Conservation (phyloP, 2,797 vertebrate species). For the Ammospiza maritima region DNA sequence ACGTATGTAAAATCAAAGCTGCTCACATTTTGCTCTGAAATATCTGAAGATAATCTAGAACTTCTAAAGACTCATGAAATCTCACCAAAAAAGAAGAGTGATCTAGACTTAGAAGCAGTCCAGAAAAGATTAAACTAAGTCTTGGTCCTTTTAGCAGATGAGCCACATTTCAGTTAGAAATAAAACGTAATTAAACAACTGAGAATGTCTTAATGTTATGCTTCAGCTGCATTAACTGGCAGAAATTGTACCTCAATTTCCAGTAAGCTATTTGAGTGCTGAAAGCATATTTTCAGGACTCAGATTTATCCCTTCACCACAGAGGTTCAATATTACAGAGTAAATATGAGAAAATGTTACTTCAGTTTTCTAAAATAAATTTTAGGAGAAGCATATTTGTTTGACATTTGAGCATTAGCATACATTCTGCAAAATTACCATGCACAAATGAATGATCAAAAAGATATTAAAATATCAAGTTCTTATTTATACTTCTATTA, state of each 20-base stretch:
- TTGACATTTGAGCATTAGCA: background rate
- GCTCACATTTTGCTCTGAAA: background rate
- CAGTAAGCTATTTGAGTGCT: slow-evolving; percentile 32
- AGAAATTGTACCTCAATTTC: slow-evolving; percentile 13
- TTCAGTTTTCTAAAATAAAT: slow-evolving; percentile 1
- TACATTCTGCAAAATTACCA: background rate
- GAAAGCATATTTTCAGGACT: slow-evolving; percentile 43
- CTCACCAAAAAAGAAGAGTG: background rate
- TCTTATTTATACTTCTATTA: background rate
- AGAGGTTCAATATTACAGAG: background rate
- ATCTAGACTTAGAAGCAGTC: background rate
- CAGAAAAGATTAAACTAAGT: slow-evolving; percentile 13
- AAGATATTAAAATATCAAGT: background rate
- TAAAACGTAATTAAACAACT: background rate
- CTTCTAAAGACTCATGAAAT: background rate
- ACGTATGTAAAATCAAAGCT: background rate
- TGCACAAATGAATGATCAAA: background rate
- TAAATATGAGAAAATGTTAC: slow-evolving; percentile 20
- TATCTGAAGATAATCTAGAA: background rate
- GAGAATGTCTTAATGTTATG: slow-evolving; percentile 26
- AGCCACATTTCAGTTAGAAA: slow-evolving; percentile 31
- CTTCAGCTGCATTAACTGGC: slow-evolving; percentile 42
- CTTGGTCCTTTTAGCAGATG: slow-evolving; percentile 20
- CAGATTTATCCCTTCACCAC: background rate
- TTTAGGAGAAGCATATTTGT: background rate